A percentile compares a stretch with the other conserved stretches of the same genome.
These are phyloP conservation scores for Cheilosia vulpina DNA, from an alignment of 2,888 invertebrate species.

Conservation along the genomic window DNA sequence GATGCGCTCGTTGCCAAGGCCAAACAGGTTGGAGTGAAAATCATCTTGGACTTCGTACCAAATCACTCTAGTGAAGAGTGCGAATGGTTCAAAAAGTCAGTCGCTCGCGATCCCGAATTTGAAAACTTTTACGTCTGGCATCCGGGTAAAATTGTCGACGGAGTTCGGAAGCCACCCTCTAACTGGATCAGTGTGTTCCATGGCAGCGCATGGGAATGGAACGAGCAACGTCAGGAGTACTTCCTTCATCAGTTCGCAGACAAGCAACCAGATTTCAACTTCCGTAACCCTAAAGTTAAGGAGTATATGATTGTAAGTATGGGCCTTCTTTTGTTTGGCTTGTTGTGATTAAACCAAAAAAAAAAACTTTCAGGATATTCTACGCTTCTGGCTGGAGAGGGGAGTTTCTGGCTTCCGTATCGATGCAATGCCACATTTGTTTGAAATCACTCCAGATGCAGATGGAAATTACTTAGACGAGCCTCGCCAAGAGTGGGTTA, in stretches of 20 bases:
- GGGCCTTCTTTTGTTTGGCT: conserved; percentile 54
- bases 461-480: conserved; percentile 84
- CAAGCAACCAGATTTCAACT: conserved; percentile 88
- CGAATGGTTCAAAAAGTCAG: conserved; percentile 92
- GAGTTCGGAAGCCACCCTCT: conserved; percentile 86
- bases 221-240: conserved; percentile 85
- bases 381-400: conserved; percentile 90
- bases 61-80: conserved; percentile 92
- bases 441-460: conserved; percentile 78
- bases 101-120: conserved; percentile 86
- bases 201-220: conserved; percentile 88
- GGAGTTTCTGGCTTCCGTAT: conserved; percentile 93
- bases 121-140: conserved; percentile 92
- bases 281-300: conserved; percentile 84
- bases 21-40: conserved; percentile 85
- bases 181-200: conserved; percentile 87
- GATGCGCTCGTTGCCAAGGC: conserved; percentile 85
- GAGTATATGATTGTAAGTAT: conserved; percentile 83
- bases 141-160: conserved; percentile 83
- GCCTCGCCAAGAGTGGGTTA: conserved; percentile 83
- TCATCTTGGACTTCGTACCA: conserved; percentile 88
- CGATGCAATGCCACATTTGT: conserved; percentile 85
- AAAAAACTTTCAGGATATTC: conserved; percentile 82
- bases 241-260: conserved; percentile 87
- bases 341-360: not conserved